Evolutionary conservation across 2,113 vertebrate genomes (phyloP).

Genomic region (Theropithecus gelada): DNA sequence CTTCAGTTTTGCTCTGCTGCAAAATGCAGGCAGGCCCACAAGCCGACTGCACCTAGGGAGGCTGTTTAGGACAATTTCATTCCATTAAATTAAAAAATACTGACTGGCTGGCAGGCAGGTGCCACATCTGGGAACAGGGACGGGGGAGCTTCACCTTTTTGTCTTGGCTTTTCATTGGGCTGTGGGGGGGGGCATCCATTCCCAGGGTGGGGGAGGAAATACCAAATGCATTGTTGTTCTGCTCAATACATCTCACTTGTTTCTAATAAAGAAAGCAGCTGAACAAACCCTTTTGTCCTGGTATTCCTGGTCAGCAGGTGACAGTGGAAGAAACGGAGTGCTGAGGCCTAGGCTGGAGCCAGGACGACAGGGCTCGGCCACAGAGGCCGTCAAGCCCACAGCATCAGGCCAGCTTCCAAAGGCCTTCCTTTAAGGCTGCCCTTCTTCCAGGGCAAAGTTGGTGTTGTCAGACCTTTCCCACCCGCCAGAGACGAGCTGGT

Average conservation of each 20-base stretch:
- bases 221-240: constrained; percentile 53
- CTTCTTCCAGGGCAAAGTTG: not conserved
- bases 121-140: not conserved
- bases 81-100: not conserved
- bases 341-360: accelerated
- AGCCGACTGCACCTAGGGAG: not conserved
- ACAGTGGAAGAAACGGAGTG: not conserved
- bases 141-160: not conserved
- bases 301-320: constrained; percentile 28
- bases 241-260: constrained; percentile 51
- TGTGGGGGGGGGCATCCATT: constrained; percentile 4
- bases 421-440: not conserved
- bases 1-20: not conserved
- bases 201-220: not conserved
- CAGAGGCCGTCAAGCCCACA: not conserved
- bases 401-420: not conserved
- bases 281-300: constrained; percentile 37
- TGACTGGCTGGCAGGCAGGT: not conserved
- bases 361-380: not conserved
- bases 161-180: constrained; percentile 50
- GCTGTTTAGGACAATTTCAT: not conserved
- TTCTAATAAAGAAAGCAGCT: constrained; percentile 77
- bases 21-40: not conserved
- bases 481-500: accelerated
- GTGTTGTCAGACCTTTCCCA: not conserved